Evolutionary conservation across 2,888 invertebrate species (phyloP).

Genomic region (Drosophila lutescens): DNA sequence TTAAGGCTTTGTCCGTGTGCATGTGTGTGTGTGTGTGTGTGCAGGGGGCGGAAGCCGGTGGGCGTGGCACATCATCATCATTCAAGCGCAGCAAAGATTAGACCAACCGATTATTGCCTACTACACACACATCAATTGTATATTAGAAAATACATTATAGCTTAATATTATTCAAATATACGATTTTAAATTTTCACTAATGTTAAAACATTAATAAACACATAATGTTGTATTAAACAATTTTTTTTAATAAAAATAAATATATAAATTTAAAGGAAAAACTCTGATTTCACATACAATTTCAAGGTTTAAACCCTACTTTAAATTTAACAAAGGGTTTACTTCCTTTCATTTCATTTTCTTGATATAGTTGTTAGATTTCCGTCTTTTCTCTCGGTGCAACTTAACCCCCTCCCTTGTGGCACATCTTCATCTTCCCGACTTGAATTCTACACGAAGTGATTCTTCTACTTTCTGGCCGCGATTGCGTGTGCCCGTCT

Average conservation of each 20-base stretch:
- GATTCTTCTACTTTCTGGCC: conserved; percentile 28
- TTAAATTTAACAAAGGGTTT: too few species aligned
- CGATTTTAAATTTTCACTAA: too few species aligned
- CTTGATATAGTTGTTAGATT: too few species aligned
- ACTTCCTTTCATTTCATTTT: too few species aligned
- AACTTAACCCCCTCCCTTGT: background rate
- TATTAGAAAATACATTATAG: too few species aligned
- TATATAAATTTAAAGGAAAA: too few species aligned
- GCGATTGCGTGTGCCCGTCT: conserved; percentile 75
- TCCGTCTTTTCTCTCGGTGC: background rate
- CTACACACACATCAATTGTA: conserved; percentile 4
- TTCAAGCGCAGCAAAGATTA: conserved; percentile 77
- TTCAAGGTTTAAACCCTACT: too few species aligned
- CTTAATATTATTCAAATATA: too few species aligned
- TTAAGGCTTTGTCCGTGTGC: conserved; percentile 55
- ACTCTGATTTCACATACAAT: too few species aligned
- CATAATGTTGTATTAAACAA: too few species aligned
- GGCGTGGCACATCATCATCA: conserved; percentile 80
- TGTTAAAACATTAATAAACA: too few species aligned
- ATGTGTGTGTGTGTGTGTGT: conserved; percentile 21
- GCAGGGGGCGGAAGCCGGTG: conserved; percentile 29
- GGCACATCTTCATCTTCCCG: conserved; percentile 12
- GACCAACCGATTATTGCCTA: conserved; percentile 57
- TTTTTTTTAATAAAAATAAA: too few species aligned
- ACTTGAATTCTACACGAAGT: conserved; percentile 16